A percentile compares a stretch with the other conserved stretches of the same genome.
Conservation (phyloP, 2,888 invertebrate genomes). For the Sturmia bella region DNA sequence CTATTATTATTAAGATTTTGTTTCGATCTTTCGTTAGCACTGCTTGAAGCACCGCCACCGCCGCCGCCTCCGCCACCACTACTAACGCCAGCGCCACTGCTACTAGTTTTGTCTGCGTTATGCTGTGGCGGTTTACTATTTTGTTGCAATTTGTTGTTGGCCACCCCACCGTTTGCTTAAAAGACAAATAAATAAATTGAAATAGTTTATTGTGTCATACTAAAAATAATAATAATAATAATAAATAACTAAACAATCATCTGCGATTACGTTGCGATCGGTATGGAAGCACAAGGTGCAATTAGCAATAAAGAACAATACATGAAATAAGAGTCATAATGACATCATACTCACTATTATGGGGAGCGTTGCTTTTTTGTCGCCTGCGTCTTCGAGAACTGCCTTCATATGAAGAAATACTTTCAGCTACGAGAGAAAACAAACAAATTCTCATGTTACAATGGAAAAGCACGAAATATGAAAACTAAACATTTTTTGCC, state of each 20-base stretch:
- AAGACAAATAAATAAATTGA: constrained; percentile 33
- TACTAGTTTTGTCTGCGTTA: constrained; percentile 78
- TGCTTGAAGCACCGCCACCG: constrained; percentile 70
- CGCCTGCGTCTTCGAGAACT: constrained; percentile 81
- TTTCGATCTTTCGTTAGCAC: constrained; percentile 75
- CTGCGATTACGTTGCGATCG: constrained; percentile 7
- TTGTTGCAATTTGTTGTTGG: constrained; percentile 79
- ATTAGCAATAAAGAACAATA: constrained; percentile 5
- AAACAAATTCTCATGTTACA: background rate
- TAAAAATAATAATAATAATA: background rate
- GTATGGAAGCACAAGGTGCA: background rate
- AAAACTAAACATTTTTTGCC: no score
- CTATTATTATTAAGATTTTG: constrained; percentile 70
- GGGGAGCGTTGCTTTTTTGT: constrained; percentile 80
- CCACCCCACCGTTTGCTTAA: constrained; percentile 80
- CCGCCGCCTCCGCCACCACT: constrained; percentile 69
- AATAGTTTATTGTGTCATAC: constrained; percentile 6
- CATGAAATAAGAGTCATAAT: constrained; percentile 30
- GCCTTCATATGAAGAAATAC: constrained; percentile 81
- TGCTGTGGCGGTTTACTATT: constrained; percentile 77
- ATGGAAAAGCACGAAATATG: no score
- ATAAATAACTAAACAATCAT: background rate
- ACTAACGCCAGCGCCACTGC: constrained; percentile 72
- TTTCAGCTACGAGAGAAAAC: constrained; percentile 77
- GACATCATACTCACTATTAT: constrained; percentile 80